Conservation (phyloP, 2,797 vertebrate species). For the Falco rusticolus region DNA sequence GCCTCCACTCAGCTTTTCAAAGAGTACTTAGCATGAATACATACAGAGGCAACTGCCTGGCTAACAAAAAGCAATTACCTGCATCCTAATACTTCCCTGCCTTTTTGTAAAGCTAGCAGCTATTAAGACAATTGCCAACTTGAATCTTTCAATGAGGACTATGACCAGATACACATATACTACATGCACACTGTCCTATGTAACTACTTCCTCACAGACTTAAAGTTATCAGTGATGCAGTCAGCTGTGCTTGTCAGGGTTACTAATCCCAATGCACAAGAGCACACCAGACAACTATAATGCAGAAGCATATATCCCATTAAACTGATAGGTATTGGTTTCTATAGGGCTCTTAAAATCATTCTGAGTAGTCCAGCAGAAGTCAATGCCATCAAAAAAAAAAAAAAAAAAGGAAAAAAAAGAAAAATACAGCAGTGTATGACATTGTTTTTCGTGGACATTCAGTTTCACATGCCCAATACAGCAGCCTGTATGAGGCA, state of each 20-base stretch:
- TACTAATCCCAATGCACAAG: neutral
- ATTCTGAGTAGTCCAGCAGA: neutral
- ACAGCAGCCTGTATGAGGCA: neutral
- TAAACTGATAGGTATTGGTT: neutral
- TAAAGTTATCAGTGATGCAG: neutral
- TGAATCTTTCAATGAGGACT: neutral
- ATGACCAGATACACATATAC: neutral
- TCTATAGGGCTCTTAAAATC: neutral
- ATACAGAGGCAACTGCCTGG: neutral
- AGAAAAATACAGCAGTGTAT: neutral
- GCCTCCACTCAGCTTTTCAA: neutral
- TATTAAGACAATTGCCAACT: neutral
- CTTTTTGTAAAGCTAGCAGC: neutral
- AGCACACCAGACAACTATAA: neutral
- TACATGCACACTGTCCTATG: neutral
- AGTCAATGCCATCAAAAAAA: neutral
- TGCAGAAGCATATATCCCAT: neutral
- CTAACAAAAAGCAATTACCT: neutral
- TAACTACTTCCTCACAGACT: neutral
- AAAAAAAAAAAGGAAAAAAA: neutral
- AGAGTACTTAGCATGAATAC: neutral
- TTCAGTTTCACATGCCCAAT: neutral
- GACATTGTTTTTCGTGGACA: rapidly evolving
- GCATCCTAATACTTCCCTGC: neutral
- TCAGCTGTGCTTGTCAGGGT: neutral